Conservation (phyloP, 2,797 vertebrate species). For the Orientallactaga sibirica region DNA sequence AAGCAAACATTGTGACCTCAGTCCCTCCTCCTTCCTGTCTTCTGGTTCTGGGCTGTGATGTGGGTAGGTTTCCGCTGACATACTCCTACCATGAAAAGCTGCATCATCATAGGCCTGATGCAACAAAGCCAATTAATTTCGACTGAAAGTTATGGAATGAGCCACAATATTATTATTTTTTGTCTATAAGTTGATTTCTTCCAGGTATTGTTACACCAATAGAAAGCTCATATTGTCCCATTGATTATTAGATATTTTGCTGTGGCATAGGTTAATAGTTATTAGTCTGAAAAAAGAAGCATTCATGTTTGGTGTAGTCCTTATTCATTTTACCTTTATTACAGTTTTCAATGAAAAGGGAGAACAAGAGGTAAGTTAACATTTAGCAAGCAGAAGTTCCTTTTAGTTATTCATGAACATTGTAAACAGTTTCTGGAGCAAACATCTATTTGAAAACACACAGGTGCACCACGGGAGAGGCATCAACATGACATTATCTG, state of each 20-base stretch:
- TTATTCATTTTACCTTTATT: constrained; percentile 45
- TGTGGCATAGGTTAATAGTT: not conserved
- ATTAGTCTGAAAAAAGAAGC: not conserved
- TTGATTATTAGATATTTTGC: constrained; percentile 14
- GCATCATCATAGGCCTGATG: not conserved
- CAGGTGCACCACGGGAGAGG: not conserved
- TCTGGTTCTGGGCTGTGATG: not conserved
- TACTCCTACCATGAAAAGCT: not conserved
- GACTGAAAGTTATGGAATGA: not conserved
- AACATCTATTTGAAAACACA: not conserved
- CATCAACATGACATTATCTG: not conserved
- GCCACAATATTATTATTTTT: not conserved
- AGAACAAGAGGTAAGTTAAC: constrained; percentile 23
- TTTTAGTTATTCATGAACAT: constrained; percentile 10
- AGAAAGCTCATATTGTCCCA: not conserved
- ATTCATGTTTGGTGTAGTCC: not conserved
- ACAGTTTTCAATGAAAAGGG: not conserved
- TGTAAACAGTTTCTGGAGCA: constrained; percentile 16
- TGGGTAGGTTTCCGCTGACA: not conserved
- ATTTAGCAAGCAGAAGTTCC: not conserved
- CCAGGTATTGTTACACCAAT: not conserved
- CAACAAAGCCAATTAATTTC: not conserved
- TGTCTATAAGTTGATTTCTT: not conserved
- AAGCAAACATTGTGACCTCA: not conserved
- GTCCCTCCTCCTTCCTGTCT: not conserved